Evolutionary conservation across 2,797 vertebrate genomes (phyloP).

Genomic region (Phrynocephalus guinanensis): DNA sequence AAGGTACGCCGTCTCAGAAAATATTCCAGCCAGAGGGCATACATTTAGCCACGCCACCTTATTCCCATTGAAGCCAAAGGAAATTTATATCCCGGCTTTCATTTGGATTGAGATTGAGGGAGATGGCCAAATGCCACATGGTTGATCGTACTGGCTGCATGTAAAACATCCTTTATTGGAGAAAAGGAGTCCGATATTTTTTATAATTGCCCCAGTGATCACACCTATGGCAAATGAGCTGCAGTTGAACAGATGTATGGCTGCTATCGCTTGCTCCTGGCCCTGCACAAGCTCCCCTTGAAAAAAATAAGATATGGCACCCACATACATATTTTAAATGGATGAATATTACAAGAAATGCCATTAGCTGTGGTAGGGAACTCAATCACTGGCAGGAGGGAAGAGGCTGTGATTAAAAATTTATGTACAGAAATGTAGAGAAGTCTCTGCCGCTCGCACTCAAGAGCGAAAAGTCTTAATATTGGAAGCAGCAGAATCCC

Average conservation of each 20-base stretch:
- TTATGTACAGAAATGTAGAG: conserved; percentile 73
- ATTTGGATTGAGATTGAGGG: conserved; percentile 22
- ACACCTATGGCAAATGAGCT: conserved; percentile 47
- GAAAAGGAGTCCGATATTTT: conserved; percentile 34
- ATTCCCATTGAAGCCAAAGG: conserved; percentile 21
- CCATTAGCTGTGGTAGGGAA: conserved; percentile 71
- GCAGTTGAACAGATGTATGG: conserved; percentile 56
- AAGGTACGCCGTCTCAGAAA: conserved; percentile 33
- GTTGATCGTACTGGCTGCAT: conserved; percentile 7
- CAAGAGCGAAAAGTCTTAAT: conserved; percentile 62
- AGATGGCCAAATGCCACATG: conserved; percentile 40
- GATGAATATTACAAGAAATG: conserved; percentile 75
- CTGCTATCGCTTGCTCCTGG: conserved; percentile 63
- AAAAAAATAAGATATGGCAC: conserved; percentile 74
- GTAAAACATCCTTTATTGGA: conserved; percentile 42
- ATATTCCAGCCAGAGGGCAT: conserved; percentile 21
- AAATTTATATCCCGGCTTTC: conserved; percentile 27
- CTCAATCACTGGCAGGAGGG: conserved; percentile 74
- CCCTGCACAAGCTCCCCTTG: conserved; percentile 70
- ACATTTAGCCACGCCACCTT: conserved; percentile 8
- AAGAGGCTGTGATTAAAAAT: conserved; percentile 79
- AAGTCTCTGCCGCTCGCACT: conserved; percentile 68
- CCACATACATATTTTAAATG: conserved; percentile 74
- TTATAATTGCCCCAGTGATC: conserved; percentile 61
- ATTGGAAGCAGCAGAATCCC: conserved; percentile 49